Base-by-base conservation (phyloP, 1,140 invertebrate genomes). In the Bombus difficillimus region DNA sequence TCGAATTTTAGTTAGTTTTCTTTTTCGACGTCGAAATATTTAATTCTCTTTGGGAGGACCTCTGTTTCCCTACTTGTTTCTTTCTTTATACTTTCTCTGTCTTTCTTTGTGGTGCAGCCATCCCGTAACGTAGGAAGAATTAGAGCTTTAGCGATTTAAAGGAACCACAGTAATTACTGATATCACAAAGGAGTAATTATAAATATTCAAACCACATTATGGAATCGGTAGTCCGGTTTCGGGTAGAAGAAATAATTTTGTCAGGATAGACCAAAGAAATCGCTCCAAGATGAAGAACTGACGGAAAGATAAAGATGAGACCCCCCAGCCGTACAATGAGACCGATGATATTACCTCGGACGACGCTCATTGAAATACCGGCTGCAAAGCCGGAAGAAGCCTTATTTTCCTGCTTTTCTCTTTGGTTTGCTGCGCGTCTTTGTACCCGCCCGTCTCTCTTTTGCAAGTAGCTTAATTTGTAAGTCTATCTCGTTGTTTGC, bases 381-480 rank as follows among this genome's bases (percentile, higher is more conserved):
- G 43, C 43, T 53, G 57, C 59, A 72, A 88, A 47, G 18, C 69
- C 34, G 64, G n/a, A 39, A 53, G 37, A 59, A 79, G 47, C 76
- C 85, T 90, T 87, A 76, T 69, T 87, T 84, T 69, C 41, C 76
- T 39, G 83, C 84, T 81, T 83, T 72, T 62, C 76, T 68, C 53
- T 43, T 80, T 28, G 53, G 37, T 59, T 75, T 12, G 62, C 62
- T 32, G 69, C 39, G 39, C 76, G 53, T 32, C 87, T 88, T 78
- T 78, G 75, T 86, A n/a, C 28, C 43, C 4, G 13, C 22, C 2
- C 39, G 8, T 32, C 6, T 25, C 32, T 79, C 62, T 71, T 53
- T 80, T 41, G 64, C 86, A 34, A 66, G 62, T 47, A 59, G 88
- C 85, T 89, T 89, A 89, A 82, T 89, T 86, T 81, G 81, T 81